Evolutionary conservation across 2,888 invertebrate genomes (phyloP), one percentile per base, ranked within the genome.

Genomic region (Protonemura montana): DNA sequence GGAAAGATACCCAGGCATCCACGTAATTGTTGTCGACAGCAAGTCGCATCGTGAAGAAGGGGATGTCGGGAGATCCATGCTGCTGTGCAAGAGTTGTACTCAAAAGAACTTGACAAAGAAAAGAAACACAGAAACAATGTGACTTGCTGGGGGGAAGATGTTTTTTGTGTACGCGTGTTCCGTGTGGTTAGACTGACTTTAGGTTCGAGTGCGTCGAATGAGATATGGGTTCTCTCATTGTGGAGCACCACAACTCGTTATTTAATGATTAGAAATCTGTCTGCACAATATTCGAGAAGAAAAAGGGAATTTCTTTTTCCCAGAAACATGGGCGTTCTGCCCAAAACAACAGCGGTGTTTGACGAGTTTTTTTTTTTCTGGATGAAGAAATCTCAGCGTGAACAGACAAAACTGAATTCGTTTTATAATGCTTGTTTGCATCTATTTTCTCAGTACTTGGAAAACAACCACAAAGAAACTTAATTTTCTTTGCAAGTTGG

Each of bases 11-110:
- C 16, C 41, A 41, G 82, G 42, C n/a, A 29, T 3, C 26, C 82
- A 27, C 41, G 42, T 84, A 84, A 84, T 84, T 84, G 84, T 84
- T 84, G 84, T 84, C 84, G 84, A 84, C 84, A 84, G 84, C 76
- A 10, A 21, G 21, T 26, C 59, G 42, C 7, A 28, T 84, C 21
- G 76, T 28, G 59, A 29, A 28, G 29, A 5, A 81, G n/a, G 84
- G n/a, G 21, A 26, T 84, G 84, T 59, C 59, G 28, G 42, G 83
- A 41, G 59, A 83, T 42, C 30, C 28, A 30, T 28, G 81, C 28
- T 6, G 27, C 26, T 78, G 78, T 78, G 59, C 59, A 16, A 59
- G 59, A 3, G 21, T 78, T 13, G 78, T 78, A 28, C 28, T 78
- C 78, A 81, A 81, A 80, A 81, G 83, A 83, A 28, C 42, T 41